Base-by-base conservation (phyloP, 2,113 vertebrate genomes). In the Gasterosteus nipponicus region DNA sequence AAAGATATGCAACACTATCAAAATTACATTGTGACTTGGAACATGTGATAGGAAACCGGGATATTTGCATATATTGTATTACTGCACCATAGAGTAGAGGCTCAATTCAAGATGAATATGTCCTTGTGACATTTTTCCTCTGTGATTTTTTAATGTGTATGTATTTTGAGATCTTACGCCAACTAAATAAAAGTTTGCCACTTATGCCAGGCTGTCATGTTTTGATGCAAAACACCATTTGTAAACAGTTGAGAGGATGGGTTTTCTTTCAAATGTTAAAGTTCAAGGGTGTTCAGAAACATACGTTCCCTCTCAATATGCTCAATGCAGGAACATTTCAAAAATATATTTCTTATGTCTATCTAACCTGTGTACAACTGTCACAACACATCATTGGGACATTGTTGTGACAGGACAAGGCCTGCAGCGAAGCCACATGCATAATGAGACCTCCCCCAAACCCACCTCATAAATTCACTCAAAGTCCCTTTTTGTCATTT, bases 1-100 rank as follows among this genome's bases (percentile, higher is more conserved):
- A 56, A 42, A 31, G 22, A 64, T 64, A 9, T 51, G 35, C 59
- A 70, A 35, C 51, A 49, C 70, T 69, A 62, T 63, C 16, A 39
- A 58, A 84, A 69, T 73, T 58, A 72, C 73, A 68, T 9, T 0
- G 39, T 29, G 9, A 47, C 38, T 53, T 65, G 49, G 5, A 72
- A 42, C 41, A n/a, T 15, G 14, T 57, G 44, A n/a, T 56, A 53
- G 68, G 2, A 75, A 67, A 75, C n/a, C 3, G 1, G 53, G 9
- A n/a, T 19, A 2, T 54, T 7, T 56, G 38, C 4, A 47, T 69
- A 16, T 59, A 12, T 69, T 80, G 49, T 47, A 60, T 66, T 44
- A 7, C 44, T 65, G 47, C 19, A 69, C 14, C 22, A n/a, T 38
- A 16, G 7, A 75, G 7, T 33, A 35, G 16, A 59, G 35, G 4